These are phyloP conservation scores for Sapajus apella DNA, from an alignment of 2,113 vertebrate genomes.

Conservation along the genomic window DNA sequence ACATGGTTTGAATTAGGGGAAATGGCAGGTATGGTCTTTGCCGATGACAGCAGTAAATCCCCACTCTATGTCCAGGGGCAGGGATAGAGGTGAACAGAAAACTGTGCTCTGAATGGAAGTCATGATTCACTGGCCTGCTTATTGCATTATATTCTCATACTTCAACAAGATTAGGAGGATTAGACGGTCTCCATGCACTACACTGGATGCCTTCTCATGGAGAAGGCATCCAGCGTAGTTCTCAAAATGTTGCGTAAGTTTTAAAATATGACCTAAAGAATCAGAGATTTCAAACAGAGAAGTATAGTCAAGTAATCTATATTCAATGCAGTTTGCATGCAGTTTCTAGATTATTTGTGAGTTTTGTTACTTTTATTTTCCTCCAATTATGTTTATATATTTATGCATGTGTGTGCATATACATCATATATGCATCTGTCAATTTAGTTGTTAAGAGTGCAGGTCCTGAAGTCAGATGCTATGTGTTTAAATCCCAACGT, in stretches of 20 bases:
- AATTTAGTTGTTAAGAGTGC: neutral
- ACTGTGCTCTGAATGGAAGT: neutral
- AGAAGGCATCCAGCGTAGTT: neutral
- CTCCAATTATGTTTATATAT: neutral
- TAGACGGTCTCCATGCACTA: neutral
- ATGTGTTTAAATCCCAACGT: neutral
- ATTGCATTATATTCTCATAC: rapidly evolving
- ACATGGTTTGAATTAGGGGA: rapidly evolving
- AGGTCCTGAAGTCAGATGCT: neutral
- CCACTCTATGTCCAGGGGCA: neutral
- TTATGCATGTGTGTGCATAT: neutral
- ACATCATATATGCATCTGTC: rapidly evolving
- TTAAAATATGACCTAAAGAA: neutral
- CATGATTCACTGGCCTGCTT: rapidly evolving
- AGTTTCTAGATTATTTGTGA: neutral
- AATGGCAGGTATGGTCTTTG: neutral
- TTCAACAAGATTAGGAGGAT: rapidly evolving
- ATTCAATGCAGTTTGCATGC: rapidly evolving
- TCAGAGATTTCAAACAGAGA: neutral
- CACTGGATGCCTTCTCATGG: too few relatives aligned
- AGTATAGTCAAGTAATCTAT: too few relatives aligned
- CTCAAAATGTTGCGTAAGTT: neutral
- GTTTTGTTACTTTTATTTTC: neutral
- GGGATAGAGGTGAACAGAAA: too few relatives aligned
- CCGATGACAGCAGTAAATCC: neutral